Percentiles rank a stretch among this genome's conserved stretches.
Conservation (phyloP, 2,113 vertebrate species). For the Chionodraco myersi region DNA sequence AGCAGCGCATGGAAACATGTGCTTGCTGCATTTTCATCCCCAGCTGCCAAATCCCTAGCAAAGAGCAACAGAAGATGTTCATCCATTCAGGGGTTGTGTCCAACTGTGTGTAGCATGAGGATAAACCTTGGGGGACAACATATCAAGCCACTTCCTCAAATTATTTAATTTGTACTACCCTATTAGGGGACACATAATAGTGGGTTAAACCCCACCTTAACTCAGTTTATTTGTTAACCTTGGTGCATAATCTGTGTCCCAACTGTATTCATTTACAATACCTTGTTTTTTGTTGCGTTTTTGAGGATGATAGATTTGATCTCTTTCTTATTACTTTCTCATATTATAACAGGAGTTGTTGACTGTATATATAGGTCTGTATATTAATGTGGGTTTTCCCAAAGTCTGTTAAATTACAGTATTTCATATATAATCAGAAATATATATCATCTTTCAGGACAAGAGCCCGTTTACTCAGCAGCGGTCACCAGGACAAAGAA, state of each 20-base stretch:
- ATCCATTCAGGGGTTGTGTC: neutral
- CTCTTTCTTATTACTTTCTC: neutral
- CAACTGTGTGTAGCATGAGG: neutral
- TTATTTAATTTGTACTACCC: neutral
- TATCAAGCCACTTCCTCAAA: neutral
- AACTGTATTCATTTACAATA: neutral
- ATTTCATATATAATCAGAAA: neutral
- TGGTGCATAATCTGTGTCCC: neutral
- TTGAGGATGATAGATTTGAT: neutral
- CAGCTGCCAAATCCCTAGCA: slow-evolving; percentile 87
- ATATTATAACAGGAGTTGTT: too few species aligned
- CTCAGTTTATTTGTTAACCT: neutral
- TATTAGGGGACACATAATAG: neutral
- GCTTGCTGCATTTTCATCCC: slow-evolving; percentile 83
- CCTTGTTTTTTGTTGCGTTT: neutral
- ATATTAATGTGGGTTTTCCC: neutral
- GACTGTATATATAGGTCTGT: neutral
- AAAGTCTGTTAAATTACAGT: neutral
- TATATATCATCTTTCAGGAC: neutral
- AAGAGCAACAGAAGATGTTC: neutral
- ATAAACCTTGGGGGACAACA: too few species aligned
- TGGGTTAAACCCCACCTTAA: neutral
- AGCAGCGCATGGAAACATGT: slow-evolving; percentile 87
- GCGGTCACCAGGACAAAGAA: neutral
- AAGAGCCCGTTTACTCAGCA: neutral